Percentiles rank a stretch among this genome's conserved stretches.
Conservation (phyloP, 2,797 vertebrate species). For the Peromyscus melanophrys region DNA sequence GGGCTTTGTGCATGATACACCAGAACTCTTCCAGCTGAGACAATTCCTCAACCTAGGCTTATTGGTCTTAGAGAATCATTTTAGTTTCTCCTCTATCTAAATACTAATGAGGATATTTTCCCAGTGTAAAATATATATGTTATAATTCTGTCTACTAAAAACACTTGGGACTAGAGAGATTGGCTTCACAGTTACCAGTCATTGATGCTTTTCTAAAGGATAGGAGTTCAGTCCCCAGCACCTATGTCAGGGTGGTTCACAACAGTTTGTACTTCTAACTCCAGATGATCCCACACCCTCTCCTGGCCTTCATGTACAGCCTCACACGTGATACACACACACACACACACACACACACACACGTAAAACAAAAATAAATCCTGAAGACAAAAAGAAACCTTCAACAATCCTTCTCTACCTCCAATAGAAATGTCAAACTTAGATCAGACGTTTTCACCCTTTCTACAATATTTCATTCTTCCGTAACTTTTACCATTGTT, state of each 20-base stretch:
- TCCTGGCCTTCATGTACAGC: not conserved
- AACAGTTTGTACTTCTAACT: not conserved
- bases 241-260: not conserved
- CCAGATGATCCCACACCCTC: not conserved
- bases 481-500: not conserved
- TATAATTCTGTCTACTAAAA: not conserved
- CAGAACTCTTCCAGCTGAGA: not conserved
- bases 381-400: not conserved
- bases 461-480: not conserved
- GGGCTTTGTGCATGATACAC: not conserved
- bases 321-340: not conserved
- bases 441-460: not conserved
- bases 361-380: not conserved
- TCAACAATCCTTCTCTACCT: not conserved
- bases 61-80: not conserved
- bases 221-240: not conserved
- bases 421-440: not conserved
- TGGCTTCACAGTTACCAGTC: not conserved
- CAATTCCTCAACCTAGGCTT: not conserved
- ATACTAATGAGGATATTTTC: not conserved
- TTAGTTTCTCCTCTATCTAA: not conserved
- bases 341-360: not conserved
- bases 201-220: not conserved
- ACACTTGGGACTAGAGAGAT: not conserved
- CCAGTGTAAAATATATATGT: not conserved